Conservation (phyloP, 1,140 invertebrate genomes). For the Drosophila lacertosa region DNA sequence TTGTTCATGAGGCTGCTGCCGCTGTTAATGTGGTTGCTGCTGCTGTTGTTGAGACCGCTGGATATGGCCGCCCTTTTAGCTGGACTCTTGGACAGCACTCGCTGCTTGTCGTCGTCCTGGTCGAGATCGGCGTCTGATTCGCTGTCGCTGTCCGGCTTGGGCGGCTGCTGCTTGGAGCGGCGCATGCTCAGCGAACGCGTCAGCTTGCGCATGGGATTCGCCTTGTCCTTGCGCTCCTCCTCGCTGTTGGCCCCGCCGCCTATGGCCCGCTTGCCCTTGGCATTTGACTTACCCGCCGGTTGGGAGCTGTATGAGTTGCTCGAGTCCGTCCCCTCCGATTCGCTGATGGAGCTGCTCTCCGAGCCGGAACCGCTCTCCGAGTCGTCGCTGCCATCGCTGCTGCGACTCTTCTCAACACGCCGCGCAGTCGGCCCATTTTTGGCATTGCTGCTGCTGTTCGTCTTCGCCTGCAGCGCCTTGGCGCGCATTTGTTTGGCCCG, state of each 20-base stretch:
- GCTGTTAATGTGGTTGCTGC: slow-evolving; percentile 35
- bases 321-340: slow-evolving; percentile 71
- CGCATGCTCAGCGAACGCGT: slow-evolving; percentile 85
- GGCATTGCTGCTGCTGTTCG: slow-evolving; percentile 64
- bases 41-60: slow-evolving; percentile 33
- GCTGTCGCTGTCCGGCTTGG: slow-evolving; percentile 83
- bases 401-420: slow-evolving; percentile 76
- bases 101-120: slow-evolving; percentile 84
- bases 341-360: slow-evolving; percentile 53
- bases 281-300: slow-evolving; percentile 31
- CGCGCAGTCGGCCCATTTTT: slow-evolving; percentile 58
- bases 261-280: slow-evolving; percentile 33
- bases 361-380: slow-evolving; percentile 50
- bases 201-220: slow-evolving; percentile 84
- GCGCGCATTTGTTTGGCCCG: slow-evolving; percentile 70
- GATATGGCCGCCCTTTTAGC: slow-evolving; percentile 85
- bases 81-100: slow-evolving; percentile 86
- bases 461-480: slow-evolving; percentile 37
- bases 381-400: slow-evolving; percentile 60
- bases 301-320: slow-evolving; percentile 73
- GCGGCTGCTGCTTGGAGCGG: slow-evolving; percentile 85
- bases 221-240: slow-evolving; percentile 61
- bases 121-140: slow-evolving; percentile 84
- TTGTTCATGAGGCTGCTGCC: slow-evolving; percentile 23
- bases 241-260: slow-evolving; percentile 37